phyloP scores from a whole-genome alignment of 2,113 vertebrate species.

The Pipra filicauda region DNA sequence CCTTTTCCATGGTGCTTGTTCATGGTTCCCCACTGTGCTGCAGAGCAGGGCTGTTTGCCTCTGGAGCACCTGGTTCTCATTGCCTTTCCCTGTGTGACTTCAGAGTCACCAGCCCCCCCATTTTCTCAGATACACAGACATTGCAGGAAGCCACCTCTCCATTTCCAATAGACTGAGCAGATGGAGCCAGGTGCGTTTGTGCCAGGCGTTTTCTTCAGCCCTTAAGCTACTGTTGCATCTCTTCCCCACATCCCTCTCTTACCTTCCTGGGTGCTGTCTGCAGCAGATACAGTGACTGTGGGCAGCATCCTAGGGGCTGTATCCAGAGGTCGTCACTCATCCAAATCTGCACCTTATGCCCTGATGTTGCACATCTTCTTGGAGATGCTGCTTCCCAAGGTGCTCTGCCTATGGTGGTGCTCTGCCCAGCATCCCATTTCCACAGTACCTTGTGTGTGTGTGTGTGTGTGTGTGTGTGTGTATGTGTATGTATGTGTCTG shows the following conservation, averaged over 20 bases:
- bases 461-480: neutral
- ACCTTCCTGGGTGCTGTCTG: neutral
- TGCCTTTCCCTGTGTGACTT: neutral
- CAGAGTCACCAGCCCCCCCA: neutral
- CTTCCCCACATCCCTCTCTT: neutral
- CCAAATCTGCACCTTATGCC: neutral
- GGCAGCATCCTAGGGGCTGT: neutral
- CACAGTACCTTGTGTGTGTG: neutral
- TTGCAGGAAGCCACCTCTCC: neutral
- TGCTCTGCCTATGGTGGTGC: neutral
- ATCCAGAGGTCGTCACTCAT: neutral
- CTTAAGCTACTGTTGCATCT: neutral
- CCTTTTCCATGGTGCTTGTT: neutral
- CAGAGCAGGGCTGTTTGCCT: neutral
- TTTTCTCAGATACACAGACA: neutral
- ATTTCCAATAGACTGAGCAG: neutral
- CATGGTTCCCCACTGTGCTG: neutral
- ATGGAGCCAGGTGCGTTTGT: neutral
- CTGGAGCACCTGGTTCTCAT: neutral
- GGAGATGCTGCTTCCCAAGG: neutral
- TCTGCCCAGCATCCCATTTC: neutral
- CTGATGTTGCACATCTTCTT: neutral
- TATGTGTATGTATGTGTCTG: neutral
- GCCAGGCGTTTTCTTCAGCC: neutral
- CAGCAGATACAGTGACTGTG: accelerated